A percentile compares a stretch with the other conserved stretches of the same genome.
These are phyloP conservation scores for Terrapene triunguis DNA, from an alignment of 2,113 vertebrate genomes.

Conservation along the genomic window DNA sequence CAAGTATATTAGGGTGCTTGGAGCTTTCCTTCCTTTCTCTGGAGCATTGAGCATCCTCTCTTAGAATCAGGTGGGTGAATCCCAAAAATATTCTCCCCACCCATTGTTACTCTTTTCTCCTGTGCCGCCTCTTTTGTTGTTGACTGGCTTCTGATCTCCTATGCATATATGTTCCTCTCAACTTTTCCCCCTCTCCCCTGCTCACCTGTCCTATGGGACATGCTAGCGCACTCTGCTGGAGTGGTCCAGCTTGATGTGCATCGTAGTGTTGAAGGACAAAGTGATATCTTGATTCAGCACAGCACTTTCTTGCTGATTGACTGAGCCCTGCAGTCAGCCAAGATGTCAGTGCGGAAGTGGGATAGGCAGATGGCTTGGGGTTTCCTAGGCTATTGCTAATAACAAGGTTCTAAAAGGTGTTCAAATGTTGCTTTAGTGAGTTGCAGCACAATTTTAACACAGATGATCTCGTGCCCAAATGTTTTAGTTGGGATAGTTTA, in stretches of 20 bases:
- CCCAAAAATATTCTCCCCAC: background rate
- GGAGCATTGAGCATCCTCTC: background rate
- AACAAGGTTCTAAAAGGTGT: background rate
- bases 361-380: background rate
- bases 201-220: background rate
- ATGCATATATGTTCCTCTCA: background rate
- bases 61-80: background rate
- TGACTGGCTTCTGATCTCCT: background rate
- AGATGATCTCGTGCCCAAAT: background rate
- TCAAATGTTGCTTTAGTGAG: background rate
- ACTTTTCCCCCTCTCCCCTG: background rate
- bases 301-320: background rate
- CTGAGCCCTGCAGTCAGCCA: background rate
- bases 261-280: background rate
- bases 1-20: fast-evolving
- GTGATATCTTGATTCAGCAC: background rate
- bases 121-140: background rate
- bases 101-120: background rate
- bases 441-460: background rate
- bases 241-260: background rate
- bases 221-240: background rate
- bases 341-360: background rate
- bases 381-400: background rate
- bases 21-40: background rate
- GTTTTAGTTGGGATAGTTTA: background rate